These are phyloP conservation scores for Sipha flava DNA, from an alignment of 1,140 invertebrate genomes.

Conservation along the genomic window DNA sequence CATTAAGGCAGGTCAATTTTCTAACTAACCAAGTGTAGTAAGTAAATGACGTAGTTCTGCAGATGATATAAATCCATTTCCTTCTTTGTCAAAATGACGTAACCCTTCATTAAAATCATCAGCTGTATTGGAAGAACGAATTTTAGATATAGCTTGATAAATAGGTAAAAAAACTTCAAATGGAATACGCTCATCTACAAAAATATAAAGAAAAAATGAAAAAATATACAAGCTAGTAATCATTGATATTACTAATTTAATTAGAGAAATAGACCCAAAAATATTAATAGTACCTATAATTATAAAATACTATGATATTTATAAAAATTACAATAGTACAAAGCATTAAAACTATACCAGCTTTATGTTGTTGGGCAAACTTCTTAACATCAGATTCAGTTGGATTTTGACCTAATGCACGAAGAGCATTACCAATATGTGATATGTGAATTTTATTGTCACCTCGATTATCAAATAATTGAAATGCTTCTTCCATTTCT, in stretches of 20 bases:
- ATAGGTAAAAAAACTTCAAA: constrained; percentile 99
- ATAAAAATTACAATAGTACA: no score
- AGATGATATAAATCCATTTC: constrained; percentile 94
- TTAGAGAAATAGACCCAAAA: no score
- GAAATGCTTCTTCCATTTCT: constrained; percentile 96
- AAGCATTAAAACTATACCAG: constrained; percentile 51
- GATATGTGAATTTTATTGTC: constrained; percentile 96
- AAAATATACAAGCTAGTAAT: neutral
- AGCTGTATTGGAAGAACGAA: constrained; percentile 79
- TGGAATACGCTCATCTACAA: constrained; percentile 84
- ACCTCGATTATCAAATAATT: constrained; percentile 90
- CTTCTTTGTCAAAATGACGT: constrained; percentile 97
- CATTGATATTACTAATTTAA: neutral
- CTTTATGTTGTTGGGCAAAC: constrained; percentile 83
- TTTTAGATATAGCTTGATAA: constrained; percentile 89
- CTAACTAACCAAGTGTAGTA: constrained; percentile 71
- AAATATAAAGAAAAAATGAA: neutral
- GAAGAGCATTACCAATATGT: constrained; percentile 91
- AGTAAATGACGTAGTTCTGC: constrained; percentile 95
- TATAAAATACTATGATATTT: no score
- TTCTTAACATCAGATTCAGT: constrained; percentile 97
- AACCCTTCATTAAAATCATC: constrained; percentile 96
- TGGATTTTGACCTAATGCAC: constrained; percentile 96
- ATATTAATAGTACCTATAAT: no score
- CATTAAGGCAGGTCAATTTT: neutral